phyloP scores from a whole-genome alignment of 2,888 invertebrate genomes.

The Synergus umbraculus region DNA sequence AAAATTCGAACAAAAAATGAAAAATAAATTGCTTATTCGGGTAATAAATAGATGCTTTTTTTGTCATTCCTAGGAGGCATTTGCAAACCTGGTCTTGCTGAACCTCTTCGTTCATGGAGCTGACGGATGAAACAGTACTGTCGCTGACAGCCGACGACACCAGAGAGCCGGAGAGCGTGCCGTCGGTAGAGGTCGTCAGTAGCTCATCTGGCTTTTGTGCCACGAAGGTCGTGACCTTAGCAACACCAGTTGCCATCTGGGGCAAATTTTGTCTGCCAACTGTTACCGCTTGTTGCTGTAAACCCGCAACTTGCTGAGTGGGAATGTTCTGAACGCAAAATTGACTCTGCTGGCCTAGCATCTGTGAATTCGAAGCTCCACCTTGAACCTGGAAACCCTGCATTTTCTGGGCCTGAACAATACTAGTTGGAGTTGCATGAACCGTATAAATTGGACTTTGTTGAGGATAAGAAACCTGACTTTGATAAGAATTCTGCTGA shows the following conservation, averaged over 20 bases:
- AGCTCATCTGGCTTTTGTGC: slow-evolving; percentile 63
- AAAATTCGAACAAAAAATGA: slow-evolving; percentile 6
- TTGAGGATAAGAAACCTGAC: slow-evolving; percentile 51
- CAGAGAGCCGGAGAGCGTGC: slow-evolving; percentile 66
- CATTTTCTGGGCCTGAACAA: slow-evolving; percentile 70
- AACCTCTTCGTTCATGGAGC: slow-evolving; percentile 71
- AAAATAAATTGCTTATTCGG: slow-evolving; percentile 1
- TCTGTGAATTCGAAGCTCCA: slow-evolving; percentile 56
- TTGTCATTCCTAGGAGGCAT: slow-evolving; percentile 67
- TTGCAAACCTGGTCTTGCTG: slow-evolving; percentile 76
- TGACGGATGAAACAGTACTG: slow-evolving; percentile 68
- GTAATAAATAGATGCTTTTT: slow-evolving; percentile 16
- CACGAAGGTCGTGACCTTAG: slow-evolving; percentile 63
- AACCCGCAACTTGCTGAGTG: background rate
- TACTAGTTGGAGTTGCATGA: slow-evolving; percentile 67
- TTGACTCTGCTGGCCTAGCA: slow-evolving; percentile 31
- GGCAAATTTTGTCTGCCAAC: slow-evolving; percentile 54
- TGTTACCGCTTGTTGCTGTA: slow-evolving; percentile 42
- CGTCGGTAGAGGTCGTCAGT: slow-evolving; percentile 67
- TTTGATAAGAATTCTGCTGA: slow-evolving; percentile 53
- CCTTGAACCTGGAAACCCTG: slow-evolving; percentile 51
- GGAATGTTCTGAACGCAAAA: slow-evolving; percentile 7
- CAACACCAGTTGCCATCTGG: slow-evolving; percentile 64
- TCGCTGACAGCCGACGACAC: slow-evolving; percentile 60
- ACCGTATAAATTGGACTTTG: slow-evolving; percentile 68